A percentile compares a stretch with the other conserved stretches of the same genome.
These are phyloP conservation scores for Temnothorax nylanderi DNA, from an alignment of 1,140 invertebrate genomes.

Conservation along the genomic window DNA sequence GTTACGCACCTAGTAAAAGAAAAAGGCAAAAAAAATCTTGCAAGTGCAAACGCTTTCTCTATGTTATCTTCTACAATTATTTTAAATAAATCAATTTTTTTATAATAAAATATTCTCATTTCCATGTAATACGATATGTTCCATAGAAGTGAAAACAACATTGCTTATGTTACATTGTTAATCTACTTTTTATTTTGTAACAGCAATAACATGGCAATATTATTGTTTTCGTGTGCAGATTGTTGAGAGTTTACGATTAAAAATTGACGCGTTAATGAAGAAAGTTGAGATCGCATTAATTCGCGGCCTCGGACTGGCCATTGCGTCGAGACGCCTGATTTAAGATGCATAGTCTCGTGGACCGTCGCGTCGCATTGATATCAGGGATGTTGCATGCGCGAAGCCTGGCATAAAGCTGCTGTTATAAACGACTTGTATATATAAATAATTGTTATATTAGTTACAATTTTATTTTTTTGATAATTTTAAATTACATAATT, in stretches of 20 bases:
- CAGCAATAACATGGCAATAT: neutral
- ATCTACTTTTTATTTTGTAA: neutral
- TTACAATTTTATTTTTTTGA: neutral
- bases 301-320: neutral
- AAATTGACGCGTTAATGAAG: conserved; percentile 35
- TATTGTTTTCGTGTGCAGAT: neutral
- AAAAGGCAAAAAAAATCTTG: neutral
- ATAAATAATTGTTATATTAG: neutral
- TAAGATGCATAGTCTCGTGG: conserved; percentile 45
- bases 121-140: neutral
- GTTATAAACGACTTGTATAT: neutral
- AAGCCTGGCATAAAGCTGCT: conserved; percentile 9
- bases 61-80: neutral
- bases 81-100: neutral
- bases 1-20: no score
- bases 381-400: conserved; percentile 23
- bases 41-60: neutral
- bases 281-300: conserved; percentile 39
- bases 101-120: neutral
- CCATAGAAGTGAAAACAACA: neutral
- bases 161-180: neutral
- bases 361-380: conserved; percentile 21
- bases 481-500: neutral
- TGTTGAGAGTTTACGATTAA: conserved; percentile 16
- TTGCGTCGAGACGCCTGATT: conserved; percentile 25